Percentiles rank a stretch among this genome's conserved stretches.
phyloP scores from a whole-genome alignment of 2,888 invertebrate genomes.

The Eupithecia inturbata region DNA sequence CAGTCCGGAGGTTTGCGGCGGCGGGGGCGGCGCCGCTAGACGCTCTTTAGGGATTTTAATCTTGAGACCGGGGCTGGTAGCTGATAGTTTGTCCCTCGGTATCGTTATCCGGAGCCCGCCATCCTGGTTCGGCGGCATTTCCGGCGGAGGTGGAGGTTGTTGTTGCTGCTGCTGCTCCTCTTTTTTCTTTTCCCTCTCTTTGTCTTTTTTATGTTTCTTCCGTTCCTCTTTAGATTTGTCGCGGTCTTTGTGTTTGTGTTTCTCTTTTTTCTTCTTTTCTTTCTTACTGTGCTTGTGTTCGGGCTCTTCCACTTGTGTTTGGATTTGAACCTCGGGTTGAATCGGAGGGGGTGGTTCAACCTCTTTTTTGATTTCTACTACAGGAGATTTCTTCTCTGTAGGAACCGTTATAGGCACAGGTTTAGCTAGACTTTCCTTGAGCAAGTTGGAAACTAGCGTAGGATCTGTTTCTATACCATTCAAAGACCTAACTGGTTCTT shows the following conservation, averaged over 20 bases:
- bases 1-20: conserved; percentile 78
- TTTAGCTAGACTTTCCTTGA: conserved; percentile 86
- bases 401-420: conserved; percentile 76
- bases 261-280: conserved; percentile 92
- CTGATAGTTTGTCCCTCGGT: conserved; percentile 71
- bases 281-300: conserved; percentile 74
- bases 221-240: conserved; percentile 89
- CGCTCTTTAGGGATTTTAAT: conserved; percentile 93
- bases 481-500: conserved; percentile 63
- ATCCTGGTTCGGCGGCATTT: conserved; percentile 51
- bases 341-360: conserved; percentile 55
- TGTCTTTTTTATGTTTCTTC: conserved; percentile 89
- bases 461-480: conserved; percentile 90
- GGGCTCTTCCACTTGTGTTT: conserved; percentile 50
- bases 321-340: conserved; percentile 39
- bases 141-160: conserved; percentile 45
- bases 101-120: conserved; percentile 74
- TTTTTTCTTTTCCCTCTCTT: conserved; percentile 74
- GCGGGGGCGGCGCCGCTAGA: conserved; percentile 83
- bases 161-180: conserved; percentile 55
- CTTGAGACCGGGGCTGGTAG: conserved; percentile 85
- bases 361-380: conserved; percentile 62
- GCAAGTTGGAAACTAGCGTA: conserved; percentile 87
- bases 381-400: conserved; percentile 68
- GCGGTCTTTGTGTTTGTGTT: conserved; percentile 91